These are phyloP conservation scores for Limnephilus lunatus DNA, from an alignment of 2,888 invertebrate genomes.

Conservation along the genomic window DNA sequence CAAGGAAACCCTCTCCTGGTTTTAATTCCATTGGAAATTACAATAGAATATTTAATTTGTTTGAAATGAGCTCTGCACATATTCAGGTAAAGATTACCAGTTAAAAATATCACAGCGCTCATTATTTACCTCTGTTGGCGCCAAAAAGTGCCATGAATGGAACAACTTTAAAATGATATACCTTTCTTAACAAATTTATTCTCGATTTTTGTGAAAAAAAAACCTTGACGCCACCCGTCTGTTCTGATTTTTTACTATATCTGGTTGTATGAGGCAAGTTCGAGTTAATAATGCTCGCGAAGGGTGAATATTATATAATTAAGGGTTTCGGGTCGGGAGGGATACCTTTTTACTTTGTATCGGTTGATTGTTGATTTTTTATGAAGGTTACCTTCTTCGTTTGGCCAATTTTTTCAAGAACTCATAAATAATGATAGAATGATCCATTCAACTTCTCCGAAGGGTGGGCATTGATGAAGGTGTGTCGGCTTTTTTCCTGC, in stretches of 20 bases:
- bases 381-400: background rate
- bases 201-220: background rate
- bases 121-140: background rate
- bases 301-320: background rate
- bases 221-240: background rate
- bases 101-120: background rate
- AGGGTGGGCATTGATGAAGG: background rate
- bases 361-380: background rate
- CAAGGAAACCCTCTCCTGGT: no score
- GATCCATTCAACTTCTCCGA: conserved; percentile 12
- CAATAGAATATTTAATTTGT: background rate
- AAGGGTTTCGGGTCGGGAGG: background rate
- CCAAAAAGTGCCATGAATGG: background rate
- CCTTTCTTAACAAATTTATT: background rate
- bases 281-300: background rate
- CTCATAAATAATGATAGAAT: background rate
- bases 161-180: background rate
- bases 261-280: background rate
- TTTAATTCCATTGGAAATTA: background rate
- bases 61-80: background rate
- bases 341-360: conserved; percentile 2
- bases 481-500: background rate
- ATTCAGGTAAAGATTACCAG: background rate
- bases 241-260: background rate
- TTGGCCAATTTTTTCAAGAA: background rate